phyloP scores from a whole-genome alignment of 2,113 vertebrate genomes.

The Lycaon pictus region DNA sequence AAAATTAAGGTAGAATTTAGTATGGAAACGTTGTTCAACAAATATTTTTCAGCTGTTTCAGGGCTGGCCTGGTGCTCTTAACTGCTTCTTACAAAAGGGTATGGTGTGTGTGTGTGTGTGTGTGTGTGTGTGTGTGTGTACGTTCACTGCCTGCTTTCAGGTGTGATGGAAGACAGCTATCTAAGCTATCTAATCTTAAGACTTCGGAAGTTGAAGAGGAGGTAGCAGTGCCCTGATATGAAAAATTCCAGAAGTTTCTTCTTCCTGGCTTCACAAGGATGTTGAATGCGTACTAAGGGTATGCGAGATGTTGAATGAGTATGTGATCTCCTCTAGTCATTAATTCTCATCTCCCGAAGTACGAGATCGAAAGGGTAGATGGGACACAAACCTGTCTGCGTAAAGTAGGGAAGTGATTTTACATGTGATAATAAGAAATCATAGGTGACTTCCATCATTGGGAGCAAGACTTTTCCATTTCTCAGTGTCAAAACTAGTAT shows the following conservation, averaged over 20 bases:
- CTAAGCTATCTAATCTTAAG: background rate
- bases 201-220: background rate
- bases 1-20: constrained; percentile 65
- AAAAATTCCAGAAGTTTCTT: background rate
- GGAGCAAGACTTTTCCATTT: constrained; percentile 50
- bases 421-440: constrained; percentile 31
- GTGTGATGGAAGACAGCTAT: background rate
- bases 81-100: background rate
- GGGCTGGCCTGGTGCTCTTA: background rate
- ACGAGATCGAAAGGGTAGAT: constrained; percentile 23
- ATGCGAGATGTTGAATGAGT: background rate
- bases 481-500: constrained; percentile 49
- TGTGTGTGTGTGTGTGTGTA: background rate
- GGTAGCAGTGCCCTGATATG: background rate
- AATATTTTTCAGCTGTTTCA: background rate
- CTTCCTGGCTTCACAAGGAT: background rate
- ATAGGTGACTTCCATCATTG: background rate
- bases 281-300: background rate
- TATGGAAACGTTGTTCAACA: constrained; percentile 36
- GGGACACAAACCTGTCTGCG: background rate
- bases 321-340: background rate
- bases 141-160: background rate
- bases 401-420: constrained; percentile 45
- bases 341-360: constrained; percentile 11
- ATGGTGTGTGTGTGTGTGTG: background rate